Evolutionary conservation across 1,140 invertebrate species (phyloP).

Genomic region (Spodoptera frugiperda): DNA sequence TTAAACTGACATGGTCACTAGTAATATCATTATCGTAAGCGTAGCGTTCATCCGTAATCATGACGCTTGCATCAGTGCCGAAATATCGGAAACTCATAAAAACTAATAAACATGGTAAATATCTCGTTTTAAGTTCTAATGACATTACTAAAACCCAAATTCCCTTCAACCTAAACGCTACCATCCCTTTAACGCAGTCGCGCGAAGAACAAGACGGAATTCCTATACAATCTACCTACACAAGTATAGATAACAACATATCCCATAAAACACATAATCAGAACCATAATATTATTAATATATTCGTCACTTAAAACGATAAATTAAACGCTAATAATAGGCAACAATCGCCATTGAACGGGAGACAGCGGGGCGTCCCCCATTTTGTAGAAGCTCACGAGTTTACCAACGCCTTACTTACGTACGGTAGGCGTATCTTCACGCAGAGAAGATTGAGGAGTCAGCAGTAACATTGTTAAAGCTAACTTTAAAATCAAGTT

Average conservation of each 20-base stretch:
- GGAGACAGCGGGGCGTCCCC: constrained; percentile 27
- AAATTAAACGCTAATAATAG: constrained; percentile 65
- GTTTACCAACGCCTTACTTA: constrained; percentile 5
- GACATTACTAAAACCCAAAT: no score
- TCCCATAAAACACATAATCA: constrained; percentile 20
- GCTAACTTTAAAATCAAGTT: constrained; percentile 40
- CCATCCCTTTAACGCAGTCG: no score
- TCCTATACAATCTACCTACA: no score
- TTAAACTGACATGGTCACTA: no score
- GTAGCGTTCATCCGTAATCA: no score
- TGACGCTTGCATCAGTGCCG: no score
- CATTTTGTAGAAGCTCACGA: constrained; percentile 4
- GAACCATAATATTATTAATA: constrained; percentile 42
- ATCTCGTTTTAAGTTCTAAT: no score
- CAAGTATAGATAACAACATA: neutral
- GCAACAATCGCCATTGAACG: constrained; percentile 18
- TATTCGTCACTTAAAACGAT: constrained; percentile 60
- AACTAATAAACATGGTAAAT: no score
- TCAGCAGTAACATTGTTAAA: constrained; percentile 29
- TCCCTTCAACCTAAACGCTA: no score
- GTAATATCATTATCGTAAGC: no score
- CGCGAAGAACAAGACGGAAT: no score
- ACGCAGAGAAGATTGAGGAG: constrained; percentile 57
- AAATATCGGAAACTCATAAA: no score
- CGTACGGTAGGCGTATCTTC: constrained; percentile 53